Evolutionary conservation across 2,113 vertebrate species (phyloP).

Genomic region (Tupaia tana): DNA sequence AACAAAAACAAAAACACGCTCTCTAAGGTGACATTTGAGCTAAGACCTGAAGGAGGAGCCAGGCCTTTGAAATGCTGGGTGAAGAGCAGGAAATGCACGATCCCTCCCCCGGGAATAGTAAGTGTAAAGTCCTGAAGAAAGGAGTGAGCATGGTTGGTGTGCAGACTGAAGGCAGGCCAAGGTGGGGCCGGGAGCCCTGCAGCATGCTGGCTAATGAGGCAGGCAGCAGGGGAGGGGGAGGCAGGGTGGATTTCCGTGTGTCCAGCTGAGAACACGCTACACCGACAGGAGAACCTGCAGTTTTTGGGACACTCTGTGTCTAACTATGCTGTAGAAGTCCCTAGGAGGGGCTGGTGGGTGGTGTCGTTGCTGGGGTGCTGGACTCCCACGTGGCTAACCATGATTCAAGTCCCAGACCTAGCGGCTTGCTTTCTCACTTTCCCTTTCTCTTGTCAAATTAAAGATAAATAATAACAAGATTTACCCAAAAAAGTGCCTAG

Average conservation of each 20-base stretch:
- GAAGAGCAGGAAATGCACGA: not conserved
- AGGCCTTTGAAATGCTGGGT: not conserved
- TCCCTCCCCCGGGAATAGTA: not conserved
- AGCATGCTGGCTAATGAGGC: not conserved
- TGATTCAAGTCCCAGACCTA: no score
- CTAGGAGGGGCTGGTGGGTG: no score
- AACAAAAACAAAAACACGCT: no score
- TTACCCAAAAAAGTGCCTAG: no score
- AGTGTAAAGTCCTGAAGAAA: not conserved
- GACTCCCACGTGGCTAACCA: no score
- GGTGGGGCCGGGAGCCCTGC: not conserved
- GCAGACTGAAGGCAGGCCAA: not conserved
- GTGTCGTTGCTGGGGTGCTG: no score
- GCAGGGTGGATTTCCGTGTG: not conserved
- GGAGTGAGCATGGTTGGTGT: not conserved
- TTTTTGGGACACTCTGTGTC: not conserved
- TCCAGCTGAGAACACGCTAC: not conserved
- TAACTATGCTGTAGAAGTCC: not conserved
- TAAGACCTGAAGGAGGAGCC: not conserved
- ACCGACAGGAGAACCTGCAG: not conserved
- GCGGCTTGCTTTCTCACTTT: no score
- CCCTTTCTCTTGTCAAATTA: no score
- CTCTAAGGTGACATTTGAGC: conserved; percentile 24
- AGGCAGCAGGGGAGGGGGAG: not conserved
- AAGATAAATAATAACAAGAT: no score